Percentiles rank a stretch among this genome's conserved stretches.
These are phyloP conservation scores for Pristionchus fissidentatus DNA, from an alignment of 2,888 invertebrate genomes.

Conservation along the genomic window DNA sequence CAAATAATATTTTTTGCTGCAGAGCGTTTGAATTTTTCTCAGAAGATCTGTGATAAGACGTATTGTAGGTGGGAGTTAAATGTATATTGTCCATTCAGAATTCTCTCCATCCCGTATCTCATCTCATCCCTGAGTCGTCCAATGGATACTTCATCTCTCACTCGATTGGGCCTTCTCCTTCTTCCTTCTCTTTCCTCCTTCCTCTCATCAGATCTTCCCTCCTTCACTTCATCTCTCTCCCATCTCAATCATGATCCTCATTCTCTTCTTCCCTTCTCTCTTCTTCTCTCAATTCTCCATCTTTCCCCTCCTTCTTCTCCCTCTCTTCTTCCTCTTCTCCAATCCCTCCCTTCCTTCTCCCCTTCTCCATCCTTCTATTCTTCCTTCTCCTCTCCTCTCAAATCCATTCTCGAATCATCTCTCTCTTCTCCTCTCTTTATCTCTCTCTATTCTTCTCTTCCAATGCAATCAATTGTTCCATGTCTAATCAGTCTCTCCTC, in stretches of 20 bases:
- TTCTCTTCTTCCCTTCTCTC: constrained; percentile 6
- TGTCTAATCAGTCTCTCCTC: background rate
- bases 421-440: background rate
- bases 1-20: too few species aligned
- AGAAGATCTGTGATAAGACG: too few species aligned
- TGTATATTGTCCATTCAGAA: background rate
- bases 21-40: too few species aligned
- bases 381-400: background rate
- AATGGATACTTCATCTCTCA: background rate
- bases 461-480: background rate
- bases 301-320: background rate
- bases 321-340: background rate
- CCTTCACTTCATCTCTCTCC: background rate
- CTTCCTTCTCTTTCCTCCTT: background rate
- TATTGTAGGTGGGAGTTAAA: too few species aligned
- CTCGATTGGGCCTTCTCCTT: constrained; percentile 11
- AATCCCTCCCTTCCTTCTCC: background rate
- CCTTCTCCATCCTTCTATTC: background rate
- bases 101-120: background rate
- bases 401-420: background rate
- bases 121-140: background rate
- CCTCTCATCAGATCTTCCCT: background rate
- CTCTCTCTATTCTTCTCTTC: background rate
- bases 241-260: background rate
- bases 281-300: background rate